phyloP scores from a whole-genome alignment of 2,888 invertebrate species.

The Catocala fraxini region DNA sequence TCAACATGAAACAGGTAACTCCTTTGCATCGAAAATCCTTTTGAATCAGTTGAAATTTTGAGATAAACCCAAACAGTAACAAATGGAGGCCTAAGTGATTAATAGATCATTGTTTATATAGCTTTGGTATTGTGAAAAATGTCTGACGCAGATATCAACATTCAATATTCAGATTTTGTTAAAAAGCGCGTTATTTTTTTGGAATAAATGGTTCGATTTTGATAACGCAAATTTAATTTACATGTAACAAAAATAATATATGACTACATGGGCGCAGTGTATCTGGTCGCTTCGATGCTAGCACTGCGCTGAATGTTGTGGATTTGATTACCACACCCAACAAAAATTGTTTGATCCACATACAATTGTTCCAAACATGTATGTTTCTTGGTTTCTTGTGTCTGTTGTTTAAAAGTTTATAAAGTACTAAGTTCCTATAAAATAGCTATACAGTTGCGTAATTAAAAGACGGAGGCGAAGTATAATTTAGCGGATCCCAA shows the following conservation, averaged over 20 bases:
- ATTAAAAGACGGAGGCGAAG: too few relatives aligned
- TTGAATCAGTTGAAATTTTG: slow-evolving; percentile 27
- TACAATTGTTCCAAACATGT: too few relatives aligned
- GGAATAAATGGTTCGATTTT: not conserved
- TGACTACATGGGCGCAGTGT: too few relatives aligned
- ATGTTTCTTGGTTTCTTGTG: too few relatives aligned
- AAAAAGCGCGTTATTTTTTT: not conserved
- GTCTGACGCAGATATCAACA: slow-evolving; percentile 5
- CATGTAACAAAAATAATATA: too few relatives aligned
- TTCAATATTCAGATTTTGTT: slow-evolving; percentile 4
- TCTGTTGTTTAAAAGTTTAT: too few relatives aligned
- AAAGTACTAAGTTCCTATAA: too few relatives aligned
- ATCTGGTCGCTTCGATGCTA: not conserved
- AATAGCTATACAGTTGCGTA: too few relatives aligned
- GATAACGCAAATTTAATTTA: too few relatives aligned
- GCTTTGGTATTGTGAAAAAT: slow-evolving; percentile 22
- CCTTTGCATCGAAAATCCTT: slow-evolving; percentile 26
- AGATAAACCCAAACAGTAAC: slow-evolving; percentile 25
- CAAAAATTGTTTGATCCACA: too few relatives aligned
- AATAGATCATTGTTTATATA: slow-evolving; percentile 28
- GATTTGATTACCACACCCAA: too few relatives aligned
- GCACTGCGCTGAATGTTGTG: not conserved
- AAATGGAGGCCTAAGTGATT: slow-evolving; percentile 26
- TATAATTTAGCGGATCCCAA: too few relatives aligned
- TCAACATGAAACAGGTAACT: slow-evolving; percentile 24